Conservation (phyloP, 1,140 invertebrate genomes). For the Venturia canescens region DNA sequence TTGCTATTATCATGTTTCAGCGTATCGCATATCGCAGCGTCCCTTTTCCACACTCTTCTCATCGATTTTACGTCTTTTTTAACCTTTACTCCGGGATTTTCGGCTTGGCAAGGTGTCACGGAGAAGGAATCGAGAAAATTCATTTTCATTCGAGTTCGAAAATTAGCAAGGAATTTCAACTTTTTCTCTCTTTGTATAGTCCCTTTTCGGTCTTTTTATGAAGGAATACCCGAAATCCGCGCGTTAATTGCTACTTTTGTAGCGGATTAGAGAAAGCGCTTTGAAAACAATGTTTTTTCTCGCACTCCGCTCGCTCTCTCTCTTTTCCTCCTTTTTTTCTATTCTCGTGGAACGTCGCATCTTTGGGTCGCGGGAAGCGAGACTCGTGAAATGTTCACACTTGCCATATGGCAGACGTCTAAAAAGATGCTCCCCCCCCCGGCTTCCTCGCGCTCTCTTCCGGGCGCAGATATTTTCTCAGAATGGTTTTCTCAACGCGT, state of each 20-base stretch:
- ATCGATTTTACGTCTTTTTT: too few relatives aligned
- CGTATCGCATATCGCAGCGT: too few relatives aligned
- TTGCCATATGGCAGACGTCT: slow-evolving; percentile 52
- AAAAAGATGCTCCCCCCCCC: neutral
- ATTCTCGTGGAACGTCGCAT: neutral
- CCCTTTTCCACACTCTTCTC: too few relatives aligned
- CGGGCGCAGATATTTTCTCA: slow-evolving; percentile 16
- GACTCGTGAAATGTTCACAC: slow-evolving; percentile 9
- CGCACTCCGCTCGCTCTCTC: neutral
- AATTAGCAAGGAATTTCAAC: neutral
- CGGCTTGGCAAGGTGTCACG: too few relatives aligned
- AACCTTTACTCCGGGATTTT: too few relatives aligned
- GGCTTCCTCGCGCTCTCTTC: neutral
- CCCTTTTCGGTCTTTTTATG: too few relatives aligned
- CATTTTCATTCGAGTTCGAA: too few relatives aligned
- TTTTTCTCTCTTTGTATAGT: too few relatives aligned
- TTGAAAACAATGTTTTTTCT: slow-evolving; percentile 50
- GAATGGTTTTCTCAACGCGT: slow-evolving; percentile 33
- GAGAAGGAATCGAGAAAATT: too few relatives aligned
- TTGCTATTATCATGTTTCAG: too few relatives aligned
- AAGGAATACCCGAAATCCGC: too few relatives aligned
- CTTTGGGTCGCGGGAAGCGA: slow-evolving; percentile 27
- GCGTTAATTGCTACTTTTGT: neutral
- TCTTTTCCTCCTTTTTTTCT: neutral
- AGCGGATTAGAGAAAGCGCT: slow-evolving; percentile 5